A percentile compares a stretch with the other conserved stretches of the same genome.
phyloP scores from a whole-genome alignment of 2,888 invertebrate species.

The Pheosia gnoma region DNA sequence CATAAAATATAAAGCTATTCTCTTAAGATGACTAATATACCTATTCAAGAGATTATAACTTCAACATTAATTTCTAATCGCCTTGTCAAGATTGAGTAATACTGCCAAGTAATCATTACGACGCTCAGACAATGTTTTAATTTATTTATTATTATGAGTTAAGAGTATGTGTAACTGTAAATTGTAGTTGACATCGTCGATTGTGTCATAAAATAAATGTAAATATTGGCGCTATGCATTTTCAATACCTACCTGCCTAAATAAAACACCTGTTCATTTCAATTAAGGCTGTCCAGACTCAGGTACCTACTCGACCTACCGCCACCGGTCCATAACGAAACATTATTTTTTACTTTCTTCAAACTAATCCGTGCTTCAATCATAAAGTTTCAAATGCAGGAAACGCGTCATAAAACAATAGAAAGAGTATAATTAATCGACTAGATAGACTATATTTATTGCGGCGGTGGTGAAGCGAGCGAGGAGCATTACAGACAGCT shows the following conservation, averaged over 20 bases:
- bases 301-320: not conserved
- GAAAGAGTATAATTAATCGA: slow-evolving; percentile 25
- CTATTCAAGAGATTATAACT: slow-evolving; percentile 10
- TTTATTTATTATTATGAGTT: slow-evolving; percentile 61
- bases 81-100: slow-evolving; percentile 17
- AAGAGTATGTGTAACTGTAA: slow-evolving; percentile 50
- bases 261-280: slow-evolving; percentile 18
- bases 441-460: slow-evolving; percentile 19
- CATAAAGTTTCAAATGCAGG: slow-evolving; percentile 20
- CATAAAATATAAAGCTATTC: slow-evolving; percentile 9
- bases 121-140: slow-evolving; percentile 37
- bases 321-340: slow-evolving; percentile 6
- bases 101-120: slow-evolving; percentile 24
- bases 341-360: not conserved
- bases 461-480: slow-evolving; percentile 31
- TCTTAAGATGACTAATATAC: slow-evolving; percentile 16
- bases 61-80: slow-evolving; percentile 8
- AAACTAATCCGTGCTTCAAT: slow-evolving; percentile 16
- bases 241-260: slow-evolving; percentile 28
- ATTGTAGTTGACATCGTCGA: slow-evolving; percentile 29
- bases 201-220: slow-evolving; percentile 56
- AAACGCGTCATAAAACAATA: slow-evolving; percentile 33
- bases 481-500: slow-evolving; percentile 33
- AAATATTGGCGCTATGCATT: slow-evolving; percentile 57
- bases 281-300: slow-evolving; percentile 5